Evolutionary conservation across 2,113 vertebrate species (phyloP).

Genomic region (Tiliqua scincoides): DNA sequence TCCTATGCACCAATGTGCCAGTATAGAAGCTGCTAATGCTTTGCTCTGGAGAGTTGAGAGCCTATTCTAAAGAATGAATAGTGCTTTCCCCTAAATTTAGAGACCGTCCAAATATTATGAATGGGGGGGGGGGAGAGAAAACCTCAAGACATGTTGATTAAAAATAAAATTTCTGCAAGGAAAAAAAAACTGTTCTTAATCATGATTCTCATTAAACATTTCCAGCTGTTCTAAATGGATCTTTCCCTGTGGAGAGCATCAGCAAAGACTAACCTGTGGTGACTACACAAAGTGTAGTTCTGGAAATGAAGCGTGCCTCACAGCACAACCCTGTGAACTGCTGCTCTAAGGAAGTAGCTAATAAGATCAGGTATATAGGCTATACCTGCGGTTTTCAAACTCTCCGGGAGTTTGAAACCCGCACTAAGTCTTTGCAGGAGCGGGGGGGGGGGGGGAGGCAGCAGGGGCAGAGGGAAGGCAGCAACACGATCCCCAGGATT

Average conservation of each 20-base stretch:
- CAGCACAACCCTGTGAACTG: background rate
- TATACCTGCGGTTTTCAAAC: too few species aligned
- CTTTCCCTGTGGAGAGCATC: background rate
- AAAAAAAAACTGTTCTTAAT: background rate
- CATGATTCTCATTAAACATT: background rate
- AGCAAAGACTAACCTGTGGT: background rate
- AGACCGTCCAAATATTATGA: conserved; percentile 4
- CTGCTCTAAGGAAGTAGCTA: background rate
- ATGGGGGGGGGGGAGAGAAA: background rate
- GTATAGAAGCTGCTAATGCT: background rate
- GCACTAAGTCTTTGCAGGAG: too few species aligned
- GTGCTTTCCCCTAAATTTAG: background rate
- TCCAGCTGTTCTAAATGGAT: conserved; percentile 16
- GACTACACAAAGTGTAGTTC: background rate
- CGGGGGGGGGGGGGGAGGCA: too few species aligned
- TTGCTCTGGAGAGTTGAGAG: background rate
- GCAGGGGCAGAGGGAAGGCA: too few species aligned
- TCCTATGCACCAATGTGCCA: background rate
- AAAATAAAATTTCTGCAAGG: background rate
- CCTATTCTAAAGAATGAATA: background rate
- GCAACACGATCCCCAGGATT: too few species aligned
- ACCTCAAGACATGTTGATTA: background rate
- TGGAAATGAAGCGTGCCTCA: conserved; percentile 1
- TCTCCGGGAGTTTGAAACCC: too few species aligned
- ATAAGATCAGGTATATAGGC: background rate